Conservation (phyloP, 2,113 vertebrate species). For the Garra rufa region DNA sequence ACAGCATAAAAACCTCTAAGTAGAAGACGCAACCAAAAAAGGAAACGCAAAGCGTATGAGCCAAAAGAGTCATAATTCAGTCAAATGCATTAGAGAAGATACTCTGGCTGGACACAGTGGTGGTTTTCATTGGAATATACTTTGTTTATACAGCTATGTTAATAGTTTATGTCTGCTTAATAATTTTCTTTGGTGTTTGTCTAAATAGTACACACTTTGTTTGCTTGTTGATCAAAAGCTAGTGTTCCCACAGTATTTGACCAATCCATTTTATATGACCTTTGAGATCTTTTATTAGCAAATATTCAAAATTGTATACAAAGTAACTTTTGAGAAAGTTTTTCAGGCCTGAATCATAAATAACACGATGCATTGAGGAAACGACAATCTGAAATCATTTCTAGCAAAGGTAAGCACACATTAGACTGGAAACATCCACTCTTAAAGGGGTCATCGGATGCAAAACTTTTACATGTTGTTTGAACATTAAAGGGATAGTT, state of each 20-base stretch:
- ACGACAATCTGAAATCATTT: background rate
- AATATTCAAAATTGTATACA: background rate
- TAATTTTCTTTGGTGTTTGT: background rate
- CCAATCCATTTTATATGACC: background rate
- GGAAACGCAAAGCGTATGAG: background rate
- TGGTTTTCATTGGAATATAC: background rate
- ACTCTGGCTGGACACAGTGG: background rate
- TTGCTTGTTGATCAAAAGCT: background rate
- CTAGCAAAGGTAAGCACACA: background rate
- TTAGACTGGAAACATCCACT: background rate
- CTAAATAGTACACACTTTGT: background rate
- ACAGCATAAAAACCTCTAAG: background rate
- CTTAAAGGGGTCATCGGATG: too few species aligned
- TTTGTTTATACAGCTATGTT: constrained; percentile 1
- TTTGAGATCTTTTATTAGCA: background rate
- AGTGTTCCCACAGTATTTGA: background rate
- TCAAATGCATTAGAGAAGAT: background rate
- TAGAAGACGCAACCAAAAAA: background rate
- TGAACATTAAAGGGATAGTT: too few species aligned
- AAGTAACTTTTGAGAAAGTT: background rate
- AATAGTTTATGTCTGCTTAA: background rate
- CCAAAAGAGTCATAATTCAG: background rate
- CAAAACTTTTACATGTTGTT: too few species aligned
- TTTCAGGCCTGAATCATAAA: background rate
- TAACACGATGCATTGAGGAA: background rate